A percentile compares a stretch with the other conserved stretches of the same genome.
Conservation (phyloP, 2,113 vertebrate species). For the Myxocyprinus asiaticus region DNA sequence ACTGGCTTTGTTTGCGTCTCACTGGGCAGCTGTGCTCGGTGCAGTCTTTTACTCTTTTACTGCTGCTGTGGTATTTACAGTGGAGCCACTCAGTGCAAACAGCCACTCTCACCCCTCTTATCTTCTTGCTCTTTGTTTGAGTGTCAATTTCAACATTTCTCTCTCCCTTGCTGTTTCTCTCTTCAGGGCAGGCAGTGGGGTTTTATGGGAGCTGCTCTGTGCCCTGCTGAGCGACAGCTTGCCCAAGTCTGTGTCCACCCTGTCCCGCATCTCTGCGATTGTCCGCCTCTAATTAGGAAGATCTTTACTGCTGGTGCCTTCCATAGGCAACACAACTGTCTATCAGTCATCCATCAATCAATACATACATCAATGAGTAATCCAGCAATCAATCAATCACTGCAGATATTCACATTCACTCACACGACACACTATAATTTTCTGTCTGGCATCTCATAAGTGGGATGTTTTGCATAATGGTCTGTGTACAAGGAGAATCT, state of each 20-base stretch:
- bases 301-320: slow-evolving; percentile 52
- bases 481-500: slow-evolving; percentile 16
- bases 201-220: slow-evolving; percentile 43
- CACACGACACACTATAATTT: not conserved
- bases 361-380: slow-evolving; percentile 39
- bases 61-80: slow-evolving; percentile 61
- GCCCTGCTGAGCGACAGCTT: slow-evolving; percentile 56
- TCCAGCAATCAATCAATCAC: slow-evolving; percentile 19
- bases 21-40: slow-evolving; percentile 33
- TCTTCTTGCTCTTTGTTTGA: slow-evolving; percentile 36
- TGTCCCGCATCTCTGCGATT: slow-evolving; percentile 54
- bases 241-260: slow-evolving; percentile 61
- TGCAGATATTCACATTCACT: not conserved
- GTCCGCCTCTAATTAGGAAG: slow-evolving; percentile 60
- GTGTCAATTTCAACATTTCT: slow-evolving; percentile 22
- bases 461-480: not conserved
- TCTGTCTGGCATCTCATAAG: slow-evolving; percentile 10
- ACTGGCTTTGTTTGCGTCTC: slow-evolving; percentile 49
- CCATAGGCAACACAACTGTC: slow-evolving; percentile 11
- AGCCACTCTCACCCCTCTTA: slow-evolving; percentile 47
- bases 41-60: slow-evolving; percentile 51
- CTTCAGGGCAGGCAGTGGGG: slow-evolving; percentile 19
- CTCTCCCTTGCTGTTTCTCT: slow-evolving; percentile 29
- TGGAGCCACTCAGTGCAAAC: slow-evolving; percentile 59
- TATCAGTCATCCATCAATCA: slow-evolving; percentile 43